Evolutionary conservation across 2,797 vertebrate genomes (phyloP), one percentile per base, ranked within the genome.

Genomic region (Falco peregrinus): DNA sequence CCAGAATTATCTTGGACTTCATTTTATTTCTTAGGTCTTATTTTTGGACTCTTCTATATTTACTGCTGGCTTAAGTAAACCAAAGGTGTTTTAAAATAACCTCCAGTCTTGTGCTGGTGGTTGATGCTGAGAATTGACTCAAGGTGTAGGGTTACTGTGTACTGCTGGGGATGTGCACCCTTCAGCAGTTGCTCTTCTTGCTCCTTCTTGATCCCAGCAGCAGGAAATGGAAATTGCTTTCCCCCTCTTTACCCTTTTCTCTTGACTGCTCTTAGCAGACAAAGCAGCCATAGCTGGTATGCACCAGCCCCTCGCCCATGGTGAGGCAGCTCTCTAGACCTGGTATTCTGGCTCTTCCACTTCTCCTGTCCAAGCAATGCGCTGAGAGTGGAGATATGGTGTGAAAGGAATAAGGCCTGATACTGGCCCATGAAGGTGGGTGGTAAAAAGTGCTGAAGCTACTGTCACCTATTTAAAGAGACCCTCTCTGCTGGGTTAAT

Each of bases 341-440:
- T 76, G 48, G 35, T 31, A 43, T 85, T 57, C 41, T 2, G 1
- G 10, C 43, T 91, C 31, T 26, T 56, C 11, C 0, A 0, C 25
- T 43, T 43, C 47, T 69, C 20, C 31, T 33, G 65, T 16, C 48
- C 56, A 77, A 77, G 35, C 59, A 28, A 8, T 1, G 19, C 10
- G 3, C 16, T 24, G 59, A 43, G 41, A 26, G 9, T 4, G 11
- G 50, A 86, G 41, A 48, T 18, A 37, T 0, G 1, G 16, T 31
- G 39, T 35, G 45, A 43, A 79, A 78, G 18, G 54, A 78, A 48
- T 47, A 26, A 61, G 61, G 9, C 37, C 68, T 69, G 22, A 41
- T 21, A 4, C 35, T 86, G 51, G 13, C 22, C 25, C 31, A 7
- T 37, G n/a, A 64, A 43, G 18, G 26, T 26, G 51, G 16, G 13